Percentiles rank a stretch among this genome's conserved stretches.
phyloP scores from a whole-genome alignment of 2,888 invertebrate species.

The Neria commutata region DNA sequence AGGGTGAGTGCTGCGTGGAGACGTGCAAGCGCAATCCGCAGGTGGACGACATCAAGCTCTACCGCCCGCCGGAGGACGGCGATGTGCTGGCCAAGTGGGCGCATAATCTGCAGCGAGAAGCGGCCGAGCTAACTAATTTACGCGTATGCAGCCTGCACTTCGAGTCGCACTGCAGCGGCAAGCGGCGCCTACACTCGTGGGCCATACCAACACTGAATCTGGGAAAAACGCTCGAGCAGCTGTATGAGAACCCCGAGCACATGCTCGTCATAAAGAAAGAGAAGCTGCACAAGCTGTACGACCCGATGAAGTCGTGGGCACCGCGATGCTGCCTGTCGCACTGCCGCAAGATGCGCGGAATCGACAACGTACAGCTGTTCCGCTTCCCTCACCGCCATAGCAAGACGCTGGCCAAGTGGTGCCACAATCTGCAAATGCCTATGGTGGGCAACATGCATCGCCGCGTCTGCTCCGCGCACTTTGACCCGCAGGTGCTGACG shows the following conservation, averaged over 20 bases:
- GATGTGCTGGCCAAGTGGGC: constrained; percentile 52
- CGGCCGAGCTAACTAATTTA: constrained; percentile 33
- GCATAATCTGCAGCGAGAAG: constrained; percentile 49
- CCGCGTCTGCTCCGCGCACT: constrained; percentile 49
- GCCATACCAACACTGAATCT: constrained; percentile 55
- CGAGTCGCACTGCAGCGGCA: constrained; percentile 53
- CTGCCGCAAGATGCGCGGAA: constrained; percentile 50
- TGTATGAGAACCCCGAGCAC: constrained; percentile 52
- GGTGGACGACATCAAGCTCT: constrained; percentile 52
- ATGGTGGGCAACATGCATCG: constrained; percentile 50
- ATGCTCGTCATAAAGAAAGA: constrained; percentile 30
- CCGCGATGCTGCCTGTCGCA: constrained; percentile 54
- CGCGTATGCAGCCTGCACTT: constrained; percentile 53
- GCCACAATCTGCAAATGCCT: constrained; percentile 53
- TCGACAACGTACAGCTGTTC: constrained; percentile 50
- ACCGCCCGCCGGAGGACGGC: constrained; percentile 50
- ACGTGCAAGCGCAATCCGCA: constrained; percentile 54
- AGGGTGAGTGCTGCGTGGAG: constrained; percentile 52
- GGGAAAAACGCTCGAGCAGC: constrained; percentile 44
- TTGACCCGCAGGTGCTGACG: constrained; percentile 52
- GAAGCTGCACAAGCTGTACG: constrained; percentile 9
- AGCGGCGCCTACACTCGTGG: constrained; percentile 51
- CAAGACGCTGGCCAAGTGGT: constrained; percentile 52
- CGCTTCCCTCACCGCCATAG: constrained; percentile 53
- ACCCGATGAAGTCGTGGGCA: constrained; percentile 38